Evolutionary conservation across 2,797 vertebrate genomes (phyloP).

Genomic region (Anolis apletophallus): DNA sequence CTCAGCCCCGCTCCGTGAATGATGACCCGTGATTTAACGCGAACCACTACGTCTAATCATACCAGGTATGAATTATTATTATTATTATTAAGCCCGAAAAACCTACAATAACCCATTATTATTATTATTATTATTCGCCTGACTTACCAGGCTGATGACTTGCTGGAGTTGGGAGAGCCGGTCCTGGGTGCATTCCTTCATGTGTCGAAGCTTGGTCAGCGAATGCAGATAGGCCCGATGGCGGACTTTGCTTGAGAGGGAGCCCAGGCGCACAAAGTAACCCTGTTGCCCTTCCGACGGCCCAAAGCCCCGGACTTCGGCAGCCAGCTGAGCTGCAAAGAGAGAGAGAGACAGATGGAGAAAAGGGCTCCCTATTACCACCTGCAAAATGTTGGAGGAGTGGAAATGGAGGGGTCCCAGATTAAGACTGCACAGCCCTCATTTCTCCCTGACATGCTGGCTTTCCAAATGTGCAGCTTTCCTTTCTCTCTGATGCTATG

Average conservation of each 20-base stretch:
- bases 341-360: constrained; percentile 10
- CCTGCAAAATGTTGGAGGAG: too few species aligned
- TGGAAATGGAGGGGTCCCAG: too few species aligned
- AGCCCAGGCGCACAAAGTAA: constrained; percentile 94
- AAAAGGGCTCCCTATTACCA: too few species aligned
- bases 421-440: too few species aligned
- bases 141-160: constrained; percentile 86
- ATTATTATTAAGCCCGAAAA: too few species aligned
- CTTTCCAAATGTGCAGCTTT: too few species aligned
- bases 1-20: too few species aligned
- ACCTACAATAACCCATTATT: too few species aligned
- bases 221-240: constrained; percentile 86
- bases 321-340: constrained; percentile 80
- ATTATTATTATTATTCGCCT: too few species aligned
- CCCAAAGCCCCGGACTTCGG: constrained; percentile 65
- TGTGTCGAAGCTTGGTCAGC: constrained; percentile 78
- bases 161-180: constrained; percentile 82
- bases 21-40: too few species aligned
- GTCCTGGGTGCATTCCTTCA: constrained; percentile 79
- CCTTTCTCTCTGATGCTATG: too few species aligned
- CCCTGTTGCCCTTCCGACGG: constrained; percentile 75
- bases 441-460: too few species aligned
- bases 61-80: rapidly evolving
- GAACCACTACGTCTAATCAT: neutral
- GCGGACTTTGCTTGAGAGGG: constrained; percentile 85